Conservation (phyloP, 1,140 invertebrate genomes). For the Sarcophaga peregrina region DNA sequence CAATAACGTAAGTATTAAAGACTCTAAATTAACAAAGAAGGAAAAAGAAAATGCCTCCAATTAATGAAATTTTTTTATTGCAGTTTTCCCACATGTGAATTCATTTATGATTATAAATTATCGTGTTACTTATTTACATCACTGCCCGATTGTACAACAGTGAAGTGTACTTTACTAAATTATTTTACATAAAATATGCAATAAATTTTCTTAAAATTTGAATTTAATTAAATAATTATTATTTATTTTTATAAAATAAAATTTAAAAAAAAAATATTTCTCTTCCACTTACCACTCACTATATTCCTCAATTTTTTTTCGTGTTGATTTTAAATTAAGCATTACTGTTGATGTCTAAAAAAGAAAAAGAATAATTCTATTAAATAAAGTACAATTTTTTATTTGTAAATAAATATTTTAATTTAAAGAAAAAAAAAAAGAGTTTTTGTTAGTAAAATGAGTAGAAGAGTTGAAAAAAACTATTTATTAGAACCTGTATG, state of each 20-base stretch:
- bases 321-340: too few relatives aligned
- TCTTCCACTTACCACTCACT: too few relatives aligned
- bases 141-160: constrained; percentile 64
- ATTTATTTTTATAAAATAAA: neutral
- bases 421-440: too few relatives aligned
- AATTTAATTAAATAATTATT: constrained; percentile 44
- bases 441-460: too few relatives aligned
- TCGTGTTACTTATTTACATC: constrained; percentile 65
- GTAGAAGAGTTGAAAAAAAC: too few relatives aligned
- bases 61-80: constrained; percentile 28
- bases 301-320: too few relatives aligned
- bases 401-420: too few relatives aligned
- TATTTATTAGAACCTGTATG: too few relatives aligned
- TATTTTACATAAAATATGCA: constrained; percentile 54
- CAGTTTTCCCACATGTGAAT: constrained; percentile 63
- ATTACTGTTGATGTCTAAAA: too few relatives aligned
- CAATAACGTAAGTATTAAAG: constrained; percentile 53
- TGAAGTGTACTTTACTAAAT: constrained; percentile 63
- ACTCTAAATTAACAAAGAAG: neutral
- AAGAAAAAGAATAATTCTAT: too few relatives aligned
- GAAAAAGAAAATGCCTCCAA: constrained; percentile 12
- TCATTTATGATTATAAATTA: constrained; percentile 64
- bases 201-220: constrained; percentile 46
- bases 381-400: too few relatives aligned
- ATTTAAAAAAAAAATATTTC: neutral